Conservation (phyloP, 2,797 vertebrate genomes). For the Semaprochilodus insignis region DNA sequence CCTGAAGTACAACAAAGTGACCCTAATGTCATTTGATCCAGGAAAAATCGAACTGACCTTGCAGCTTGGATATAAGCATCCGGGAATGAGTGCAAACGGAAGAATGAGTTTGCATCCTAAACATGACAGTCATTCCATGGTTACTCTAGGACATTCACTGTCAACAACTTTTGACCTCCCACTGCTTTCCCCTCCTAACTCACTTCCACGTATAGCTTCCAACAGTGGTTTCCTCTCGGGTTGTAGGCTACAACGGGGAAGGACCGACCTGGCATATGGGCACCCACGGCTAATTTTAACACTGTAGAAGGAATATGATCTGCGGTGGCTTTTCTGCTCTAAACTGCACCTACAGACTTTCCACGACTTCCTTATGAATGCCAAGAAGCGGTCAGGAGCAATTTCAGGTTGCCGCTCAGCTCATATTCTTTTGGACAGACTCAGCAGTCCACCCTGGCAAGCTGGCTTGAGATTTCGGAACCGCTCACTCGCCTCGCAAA, state of each 20-base stretch:
- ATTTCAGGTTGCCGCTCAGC: slow-evolving; percentile 54
- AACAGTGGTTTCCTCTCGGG: slow-evolving; percentile 11
- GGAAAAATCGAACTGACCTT: not conserved
- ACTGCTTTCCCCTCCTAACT: too few species aligned
- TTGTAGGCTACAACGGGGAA: slow-evolving; percentile 13
- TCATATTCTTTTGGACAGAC: slow-evolving; percentile 59
- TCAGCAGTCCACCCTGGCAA: slow-evolving; percentile 60
- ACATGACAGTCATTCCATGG: not conserved
- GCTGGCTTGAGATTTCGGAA: slow-evolving; percentile 65
- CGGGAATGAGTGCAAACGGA: not conserved
- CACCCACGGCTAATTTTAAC: slow-evolving; percentile 66
- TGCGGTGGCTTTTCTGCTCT: slow-evolving; percentile 46
- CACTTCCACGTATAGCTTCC: not conserved
- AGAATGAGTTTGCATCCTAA: not conserved
- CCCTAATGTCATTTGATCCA: not conserved
- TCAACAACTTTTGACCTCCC: too few species aligned
- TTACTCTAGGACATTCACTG: not conserved
- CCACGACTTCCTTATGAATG: slow-evolving; percentile 40
- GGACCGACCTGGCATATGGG: slow-evolving; percentile 55
- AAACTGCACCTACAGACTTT: slow-evolving; percentile 61
- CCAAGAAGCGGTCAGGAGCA: slow-evolving; percentile 63
- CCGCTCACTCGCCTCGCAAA: slow-evolving; percentile 18
- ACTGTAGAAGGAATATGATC: slow-evolving; percentile 58
- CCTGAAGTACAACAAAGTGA: not conserved
- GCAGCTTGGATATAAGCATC: not conserved